Conservation (phyloP, 2,113 vertebrate genomes). For the Orientallactaga bullata region DNA sequence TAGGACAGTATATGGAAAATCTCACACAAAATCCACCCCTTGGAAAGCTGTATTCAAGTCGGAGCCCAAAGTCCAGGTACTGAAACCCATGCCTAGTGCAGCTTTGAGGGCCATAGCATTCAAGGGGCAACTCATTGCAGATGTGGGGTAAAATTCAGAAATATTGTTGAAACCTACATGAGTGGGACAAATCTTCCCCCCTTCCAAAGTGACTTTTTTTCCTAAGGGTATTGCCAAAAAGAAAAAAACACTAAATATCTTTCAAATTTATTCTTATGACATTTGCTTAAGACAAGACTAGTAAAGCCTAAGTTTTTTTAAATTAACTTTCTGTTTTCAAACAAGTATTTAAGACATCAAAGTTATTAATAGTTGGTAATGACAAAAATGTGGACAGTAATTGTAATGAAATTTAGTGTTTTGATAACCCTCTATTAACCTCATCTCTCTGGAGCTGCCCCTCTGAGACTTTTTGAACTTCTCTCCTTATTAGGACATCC, state of each 20-base stretch:
- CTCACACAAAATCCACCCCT: background rate
- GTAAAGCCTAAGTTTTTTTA: conserved; percentile 18
- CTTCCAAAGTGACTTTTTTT: background rate
- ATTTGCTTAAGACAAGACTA: background rate
- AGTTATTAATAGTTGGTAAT: background rate
- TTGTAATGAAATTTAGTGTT: background rate
- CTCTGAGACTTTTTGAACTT: background rate
- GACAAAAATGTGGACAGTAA: background rate
- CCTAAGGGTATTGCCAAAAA: background rate
- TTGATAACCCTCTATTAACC: background rate
- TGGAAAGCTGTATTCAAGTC: background rate
- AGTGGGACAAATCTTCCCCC: background rate
- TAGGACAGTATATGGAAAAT: conserved; percentile 46
- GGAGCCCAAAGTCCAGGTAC: background rate
- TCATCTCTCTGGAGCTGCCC: background rate
- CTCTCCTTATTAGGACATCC: background rate
- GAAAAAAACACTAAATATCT: background rate
- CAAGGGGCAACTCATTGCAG: background rate
- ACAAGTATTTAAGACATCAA: conserved; percentile 13
- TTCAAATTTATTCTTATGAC: background rate
- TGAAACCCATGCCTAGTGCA: background rate
- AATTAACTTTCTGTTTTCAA: conserved; percentile 41
- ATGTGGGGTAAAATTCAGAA: background rate
- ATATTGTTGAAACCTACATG: background rate
- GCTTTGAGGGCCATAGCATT: background rate